Base-by-base conservation (phyloP, 2,888 invertebrate genomes). In the Scotopteryx bipunctaria region DNA sequence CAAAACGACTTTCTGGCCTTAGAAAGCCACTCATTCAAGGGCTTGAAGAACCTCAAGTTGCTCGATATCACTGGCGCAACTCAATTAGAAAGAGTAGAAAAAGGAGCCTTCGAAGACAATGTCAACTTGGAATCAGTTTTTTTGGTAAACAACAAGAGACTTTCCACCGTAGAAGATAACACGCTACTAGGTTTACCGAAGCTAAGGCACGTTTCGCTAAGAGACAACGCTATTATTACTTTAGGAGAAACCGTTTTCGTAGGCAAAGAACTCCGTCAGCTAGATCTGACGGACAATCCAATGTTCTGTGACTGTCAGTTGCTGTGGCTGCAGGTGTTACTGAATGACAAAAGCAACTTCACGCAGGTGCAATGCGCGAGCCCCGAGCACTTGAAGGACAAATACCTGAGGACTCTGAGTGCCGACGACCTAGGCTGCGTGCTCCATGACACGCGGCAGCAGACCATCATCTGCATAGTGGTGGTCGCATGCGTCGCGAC, bases 271-370 rank as follows among this genome's bases (percentile, higher is more conserved):
- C 83, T 97, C 23, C 92, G 93, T 38, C 92, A 93, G 11, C 79
- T 97, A 11, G 96, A 96, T 71, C 88, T 97, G 25, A 94, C 95
- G 1, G 96, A 96, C 69, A 97, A 97, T 73, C 96, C 96, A 0
- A 90, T 97, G 41, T 91, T 93, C 52, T 97, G 97, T 77, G 95
- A 95, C 71, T 97, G 97, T 71, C 93, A 94, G 55, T 81, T 97
- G 19, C 81, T 95, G 50, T 97, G 97, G 97, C 89, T 97, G 25
- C 92, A 94, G 42, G 94, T 95, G 64, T 84, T 96, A 29, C 86
- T 95, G 21, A 91, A 91, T n/a, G 91, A 92, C 5, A 92, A 93
- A 62, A 93, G 93, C 66, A 94, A 95, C 73, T 93, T 94, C 52
- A 93, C 92, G 6, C 92, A 92, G 76, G 93, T 96, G 11, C 92